phyloP scores from a whole-genome alignment of 2,797 vertebrate genomes.

The Brachyalestes nurse region DNA sequence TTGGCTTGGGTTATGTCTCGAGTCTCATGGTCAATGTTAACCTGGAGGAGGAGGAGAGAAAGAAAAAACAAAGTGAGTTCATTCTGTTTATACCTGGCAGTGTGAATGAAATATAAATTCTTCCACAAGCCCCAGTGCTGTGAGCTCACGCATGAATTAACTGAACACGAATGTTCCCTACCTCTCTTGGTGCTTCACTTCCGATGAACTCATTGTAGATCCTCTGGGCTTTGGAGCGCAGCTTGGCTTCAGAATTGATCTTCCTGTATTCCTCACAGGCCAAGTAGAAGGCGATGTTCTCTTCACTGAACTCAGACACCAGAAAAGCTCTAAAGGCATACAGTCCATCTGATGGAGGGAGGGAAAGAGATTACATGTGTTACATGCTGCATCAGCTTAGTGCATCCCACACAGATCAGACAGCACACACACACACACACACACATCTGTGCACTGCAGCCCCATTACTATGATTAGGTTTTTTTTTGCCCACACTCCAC shows the following conservation, averaged over 20 bases:
- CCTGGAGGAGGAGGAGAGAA: conserved; percentile 58
- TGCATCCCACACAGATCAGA: conserved; percentile 38
- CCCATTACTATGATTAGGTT: conserved; percentile 36
- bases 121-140: not conserved
- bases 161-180: conserved; percentile 61
- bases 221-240: conserved; percentile 86
- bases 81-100: conserved; percentile 2
- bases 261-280: conserved; percentile 94
- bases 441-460: conserved; percentile 40
- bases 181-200: conserved; percentile 93
- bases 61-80: conserved; percentile 14
- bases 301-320: conserved; percentile 95
- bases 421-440: not conserved
- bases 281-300: conserved; percentile 97
- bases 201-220: conserved; percentile 94
- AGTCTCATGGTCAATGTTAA: conserved; percentile 84
- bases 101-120: not conserved
- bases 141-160: not conserved
- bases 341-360: conserved; percentile 83
- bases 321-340: conserved; percentile 92
- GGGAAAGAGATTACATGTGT: conserved; percentile 52
- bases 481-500: not conserved
- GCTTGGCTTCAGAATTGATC: conserved; percentile 83
- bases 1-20: conserved; percentile 80
- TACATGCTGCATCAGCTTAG: conserved; percentile 46